Base-by-base conservation (phyloP, 1,140 invertebrate genomes). In the Brachionus paranguensis region DNA sequence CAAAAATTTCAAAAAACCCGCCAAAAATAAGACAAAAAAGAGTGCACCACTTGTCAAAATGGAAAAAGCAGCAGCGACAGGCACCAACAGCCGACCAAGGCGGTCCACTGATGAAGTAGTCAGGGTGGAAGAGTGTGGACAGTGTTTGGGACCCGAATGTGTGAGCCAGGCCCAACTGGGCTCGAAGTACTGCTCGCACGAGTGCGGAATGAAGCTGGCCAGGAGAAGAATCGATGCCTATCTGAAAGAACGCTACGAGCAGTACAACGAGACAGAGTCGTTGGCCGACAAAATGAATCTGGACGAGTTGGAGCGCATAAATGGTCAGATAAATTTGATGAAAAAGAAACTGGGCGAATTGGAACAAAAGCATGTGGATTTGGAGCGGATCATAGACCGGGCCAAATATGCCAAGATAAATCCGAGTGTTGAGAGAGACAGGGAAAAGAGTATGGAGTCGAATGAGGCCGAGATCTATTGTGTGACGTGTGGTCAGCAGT, bases 171-270 rank as follows among this genome's bases (percentile, higher is more conserved):
- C 96, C 0, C 90, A 93, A 8, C 17, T 84, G 1, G 91, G 91
- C 33, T 97, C 95, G 70, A 99, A 99, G 90, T 99, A 99, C 87
- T 99, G 97, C 88, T 95, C 94, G 11, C 93, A 97, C 86, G 92
- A 94, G 83, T 99, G 97, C 89, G 97, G 97, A 1, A 91, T 96
- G 85, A 93, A 94, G 87, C 89, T 99, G 2, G 96, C 97, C 0
- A 95, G 94, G 86, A 88, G 86, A 85, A 89, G 90, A 20, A 89
- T 91, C 3, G 89, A 88, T 85, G 88, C 94, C 91, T 92, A 95
- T 6, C 88, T 98, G 17, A 96, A 96, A 0, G 94, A 95, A 86
- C 91, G 96, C n/a, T 93, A 98, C 84, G 95, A 96, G 88, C 95
- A 98, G 87, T 97, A 96, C 95, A 93, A 94, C 45, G 91, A 95